Base-by-base conservation (phyloP, 1,140 invertebrate species). In the Macrocentrus cingulum region DNA sequence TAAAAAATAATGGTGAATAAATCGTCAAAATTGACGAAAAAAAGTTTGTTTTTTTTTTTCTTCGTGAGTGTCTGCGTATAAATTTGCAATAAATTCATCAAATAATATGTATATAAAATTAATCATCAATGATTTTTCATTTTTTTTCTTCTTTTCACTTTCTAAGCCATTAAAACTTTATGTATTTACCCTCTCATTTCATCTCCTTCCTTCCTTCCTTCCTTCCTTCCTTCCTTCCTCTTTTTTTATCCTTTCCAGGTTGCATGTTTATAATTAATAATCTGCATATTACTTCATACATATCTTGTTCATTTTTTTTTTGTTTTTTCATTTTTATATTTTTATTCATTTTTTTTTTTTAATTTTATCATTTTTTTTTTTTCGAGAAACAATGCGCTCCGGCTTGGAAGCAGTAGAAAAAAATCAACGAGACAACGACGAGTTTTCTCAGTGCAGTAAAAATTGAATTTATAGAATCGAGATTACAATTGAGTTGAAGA, bases 331-430 rank as follows among this genome's bases (percentile, higher is more conserved):
- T 42, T 63, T 52, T 63, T 69, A 64, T 68, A 63, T 64, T 64
- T 65, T 62, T 42, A 62, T 49, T 39, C 48, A 55, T 59, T 60
- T 63, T 64, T 65, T n/a, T n/a, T n/a, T n/a, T n/a, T n/a, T n/a
- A n/a, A n/a, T n/a, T n/a, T n/a, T n/a, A n/a, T n/a, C n/a, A 49
- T 52, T 65, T 50, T 32, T 41, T n/a, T 42, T 51, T 60, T 55
- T 56, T 53, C 48, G 36, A 72, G 76, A 78, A 69, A 70, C 65
- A 71, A 77, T 77, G 76, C 74, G 70, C 71, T 69, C 70, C 70
- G 71, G 66, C 72, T 34, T 34, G 29, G 6, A 34, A 34, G 29
- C 6, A 34, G 29, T 7, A 7, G 11, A 34, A 34, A 6, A 34
- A 34, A 34, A 34, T 34, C 29, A 34, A 34, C n/a, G n/a, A n/a